Conservation (phyloP, 2,797 vertebrate genomes). For the Gobio occitaniae region DNA sequence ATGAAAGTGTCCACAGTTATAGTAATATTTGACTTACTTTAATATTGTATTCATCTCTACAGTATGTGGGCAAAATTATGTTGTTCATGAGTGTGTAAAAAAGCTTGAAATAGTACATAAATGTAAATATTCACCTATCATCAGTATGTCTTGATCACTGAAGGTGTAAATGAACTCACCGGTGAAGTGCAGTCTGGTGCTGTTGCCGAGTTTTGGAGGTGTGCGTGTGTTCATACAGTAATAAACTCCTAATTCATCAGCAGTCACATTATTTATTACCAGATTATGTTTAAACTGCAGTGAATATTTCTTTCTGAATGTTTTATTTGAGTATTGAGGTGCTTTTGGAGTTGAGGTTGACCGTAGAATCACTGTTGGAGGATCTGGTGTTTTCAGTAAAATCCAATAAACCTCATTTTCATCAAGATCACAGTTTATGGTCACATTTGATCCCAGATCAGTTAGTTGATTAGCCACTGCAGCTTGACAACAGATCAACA, state of each 20-base stretch:
- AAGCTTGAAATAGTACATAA: neutral
- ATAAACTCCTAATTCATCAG: conserved; percentile 24
- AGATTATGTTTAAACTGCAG: neutral
- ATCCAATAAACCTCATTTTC: conserved; percentile 8
- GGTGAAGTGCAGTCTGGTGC: neutral
- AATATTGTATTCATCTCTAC: neutral
- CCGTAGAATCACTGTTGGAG: neutral
- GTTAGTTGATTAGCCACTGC: neutral
- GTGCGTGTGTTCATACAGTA: neutral
- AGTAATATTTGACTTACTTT: neutral
- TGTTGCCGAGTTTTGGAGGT: neutral
- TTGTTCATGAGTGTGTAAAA: neutral
- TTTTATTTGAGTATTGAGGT: accelerated
- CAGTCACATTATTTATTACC: conserved; percentile 27
- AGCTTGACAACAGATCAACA: conserved; percentile 19
- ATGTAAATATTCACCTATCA: neutral
- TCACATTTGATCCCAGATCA: conserved; percentile 13
- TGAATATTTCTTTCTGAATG: neutral
- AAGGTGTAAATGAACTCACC: neutral
- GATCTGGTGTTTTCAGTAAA: conserved; percentile 5
- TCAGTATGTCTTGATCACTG: neutral
- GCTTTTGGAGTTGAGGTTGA: accelerated
- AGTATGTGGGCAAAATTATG: neutral
- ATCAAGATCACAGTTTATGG: conserved; percentile 36
- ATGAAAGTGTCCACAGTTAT: too few relatives aligned